Percentiles rank a stretch among this genome's conserved stretches.
phyloP scores from a whole-genome alignment of 2,113 vertebrate species.

The Sylvietta virens region DNA sequence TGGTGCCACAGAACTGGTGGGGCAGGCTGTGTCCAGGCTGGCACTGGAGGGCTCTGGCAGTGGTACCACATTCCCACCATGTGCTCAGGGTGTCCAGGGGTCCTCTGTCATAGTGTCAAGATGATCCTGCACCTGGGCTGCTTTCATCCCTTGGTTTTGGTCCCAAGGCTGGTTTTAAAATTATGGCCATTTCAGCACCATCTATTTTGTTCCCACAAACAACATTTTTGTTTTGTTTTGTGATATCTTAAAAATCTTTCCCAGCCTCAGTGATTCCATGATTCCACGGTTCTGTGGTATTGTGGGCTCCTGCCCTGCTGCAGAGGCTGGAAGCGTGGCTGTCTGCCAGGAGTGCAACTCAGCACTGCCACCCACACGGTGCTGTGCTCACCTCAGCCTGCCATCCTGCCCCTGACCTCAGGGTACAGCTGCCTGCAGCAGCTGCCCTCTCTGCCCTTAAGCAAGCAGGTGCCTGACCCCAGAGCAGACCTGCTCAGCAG shows the following conservation, averaged over 20 bases:
- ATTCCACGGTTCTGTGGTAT: not conserved
- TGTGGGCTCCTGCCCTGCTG: not conserved
- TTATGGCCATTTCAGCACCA: not conserved
- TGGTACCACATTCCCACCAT: rapidly evolving
- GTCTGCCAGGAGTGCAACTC: not conserved
- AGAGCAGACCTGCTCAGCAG: not conserved
- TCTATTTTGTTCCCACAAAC: not conserved
- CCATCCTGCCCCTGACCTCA: rapidly evolving
- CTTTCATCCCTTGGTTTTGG: not conserved
- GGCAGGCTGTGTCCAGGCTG: not conserved
- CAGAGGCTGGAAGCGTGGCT: not conserved
- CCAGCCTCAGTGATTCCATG: not conserved
- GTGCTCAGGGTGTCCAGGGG: not conserved
- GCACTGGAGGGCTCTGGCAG: not conserved
- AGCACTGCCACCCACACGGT: rapidly evolving
- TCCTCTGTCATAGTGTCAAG: not conserved
- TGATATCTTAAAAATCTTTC: not conserved
- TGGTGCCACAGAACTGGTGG: rapidly evolving
- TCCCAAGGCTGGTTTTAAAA: not conserved
- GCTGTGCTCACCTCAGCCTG: not conserved
- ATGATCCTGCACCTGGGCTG: not conserved
- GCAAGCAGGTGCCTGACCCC: not conserved
- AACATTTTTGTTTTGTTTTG: not conserved
- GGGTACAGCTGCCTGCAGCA: not conserved
- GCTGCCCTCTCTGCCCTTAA: not conserved